Percentiles rank a stretch among this genome's conserved stretches.
These are phyloP conservation scores for Balanococcus diminutus DNA, from an alignment of 2,888 invertebrate genomes.

Conservation along the genomic window DNA sequence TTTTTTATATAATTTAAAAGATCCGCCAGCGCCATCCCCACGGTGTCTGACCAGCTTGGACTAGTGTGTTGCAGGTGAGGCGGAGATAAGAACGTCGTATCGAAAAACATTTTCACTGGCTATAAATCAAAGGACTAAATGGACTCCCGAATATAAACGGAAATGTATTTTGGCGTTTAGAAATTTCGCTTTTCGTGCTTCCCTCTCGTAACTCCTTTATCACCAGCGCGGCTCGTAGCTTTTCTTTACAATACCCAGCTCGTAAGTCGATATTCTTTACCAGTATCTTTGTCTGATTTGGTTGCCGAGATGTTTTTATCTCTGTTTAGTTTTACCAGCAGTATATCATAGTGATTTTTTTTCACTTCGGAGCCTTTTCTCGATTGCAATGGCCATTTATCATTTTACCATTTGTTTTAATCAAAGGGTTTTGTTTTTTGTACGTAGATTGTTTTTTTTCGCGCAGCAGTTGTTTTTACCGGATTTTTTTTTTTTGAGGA, in stretches of 20 bases:
- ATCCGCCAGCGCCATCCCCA: not conserved
- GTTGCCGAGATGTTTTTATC: not conserved
- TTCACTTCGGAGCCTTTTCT: not conserved
- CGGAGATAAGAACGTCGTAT: not conserved
- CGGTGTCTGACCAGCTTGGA: not conserved
- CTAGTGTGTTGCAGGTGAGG: not conserved
- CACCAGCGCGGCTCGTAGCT: not conserved
- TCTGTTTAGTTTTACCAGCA: not conserved
- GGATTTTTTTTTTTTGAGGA: no score
- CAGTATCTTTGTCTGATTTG: not conserved
- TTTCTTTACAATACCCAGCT: not conserved
- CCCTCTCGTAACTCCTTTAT: not conserved
- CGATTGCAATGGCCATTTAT: not conserved
- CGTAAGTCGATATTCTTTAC: slow-evolving; percentile 13
- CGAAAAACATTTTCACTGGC: not conserved
- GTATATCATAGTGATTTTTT: slow-evolving; percentile 17
- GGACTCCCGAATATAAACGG: slow-evolving; percentile 4
- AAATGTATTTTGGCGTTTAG: slow-evolving; percentile 12
- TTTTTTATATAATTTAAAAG: not conserved
- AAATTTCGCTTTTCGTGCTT: not conserved
- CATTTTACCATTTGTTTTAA: slow-evolving; percentile 8
- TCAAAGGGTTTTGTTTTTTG: slow-evolving; percentile 2
- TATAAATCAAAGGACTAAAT: slow-evolving; percentile 22
- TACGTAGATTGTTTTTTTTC: slow-evolving; percentile 10
- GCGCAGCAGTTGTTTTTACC: no score